These are phyloP conservation scores for Hemicentrotus pulcherrimus DNA, from an alignment of 35 echinoderm and acorn worm species.

Conservation along the genomic window DNA sequence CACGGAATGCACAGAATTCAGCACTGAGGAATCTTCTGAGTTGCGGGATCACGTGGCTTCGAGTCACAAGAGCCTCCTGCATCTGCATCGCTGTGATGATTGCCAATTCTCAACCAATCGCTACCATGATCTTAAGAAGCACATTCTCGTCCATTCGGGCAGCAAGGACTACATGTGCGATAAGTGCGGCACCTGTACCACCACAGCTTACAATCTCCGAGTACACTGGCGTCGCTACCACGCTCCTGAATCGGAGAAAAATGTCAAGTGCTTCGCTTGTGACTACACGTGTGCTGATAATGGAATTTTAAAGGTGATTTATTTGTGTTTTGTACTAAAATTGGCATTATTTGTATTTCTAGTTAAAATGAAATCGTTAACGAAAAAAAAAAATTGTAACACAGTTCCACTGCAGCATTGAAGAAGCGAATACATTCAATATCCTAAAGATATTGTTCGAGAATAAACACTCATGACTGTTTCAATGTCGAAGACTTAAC, in stretches of 20 bases:
- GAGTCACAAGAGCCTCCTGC: conserved; percentile 66
- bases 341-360: not conserved
- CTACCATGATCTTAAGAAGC: conserved; percentile 83
- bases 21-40: conserved; percentile 53
- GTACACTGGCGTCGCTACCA: conserved; percentile 75
- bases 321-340: not conserved
- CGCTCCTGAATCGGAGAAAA: conserved; percentile 79
- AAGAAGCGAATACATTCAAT: no score
- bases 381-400: no score
- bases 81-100: conserved; percentile 75
- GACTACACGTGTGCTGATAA: conserved; percentile 81
- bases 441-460: no score
- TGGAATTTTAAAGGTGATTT: conserved; percentile 75
- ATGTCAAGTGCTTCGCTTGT: conserved; percentile 65
- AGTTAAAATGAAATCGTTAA: no score
- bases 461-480: no score
- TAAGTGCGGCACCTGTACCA: conserved; percentile 79
- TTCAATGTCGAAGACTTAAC: no score
- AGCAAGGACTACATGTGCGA: conserved; percentile 85
- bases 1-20: conserved; percentile 67
- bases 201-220: conserved; percentile 81
- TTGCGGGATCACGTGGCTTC: conserved; percentile 67
- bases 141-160: conserved; percentile 74
- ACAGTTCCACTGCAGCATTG: no score
- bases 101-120: conserved; percentile 79